These are phyloP conservation scores for Panopea generosa DNA, from an alignment of 2,888 invertebrate species.

Conservation along the genomic window DNA sequence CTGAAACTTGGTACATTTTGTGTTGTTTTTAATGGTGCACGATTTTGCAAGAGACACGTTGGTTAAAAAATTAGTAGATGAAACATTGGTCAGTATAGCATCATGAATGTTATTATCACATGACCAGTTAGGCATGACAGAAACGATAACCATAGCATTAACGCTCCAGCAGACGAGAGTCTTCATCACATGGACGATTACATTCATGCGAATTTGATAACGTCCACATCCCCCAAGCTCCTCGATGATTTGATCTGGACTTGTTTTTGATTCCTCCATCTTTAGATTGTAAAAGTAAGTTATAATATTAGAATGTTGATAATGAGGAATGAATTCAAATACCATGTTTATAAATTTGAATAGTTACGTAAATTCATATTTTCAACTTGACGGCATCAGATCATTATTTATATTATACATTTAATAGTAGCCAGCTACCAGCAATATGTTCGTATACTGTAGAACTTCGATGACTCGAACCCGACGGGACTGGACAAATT, in stretches of 20 bases:
- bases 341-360: too few species aligned
- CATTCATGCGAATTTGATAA: conserved; percentile 35
- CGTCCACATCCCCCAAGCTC: conserved; percentile 51
- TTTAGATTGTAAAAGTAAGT: too few species aligned
- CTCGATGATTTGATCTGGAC: conserved; percentile 46
- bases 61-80: background rate
- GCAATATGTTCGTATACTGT: too few species aligned
- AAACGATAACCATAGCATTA: conserved; percentile 22
- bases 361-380: too few species aligned
- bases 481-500: too few species aligned
- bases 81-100: background rate
- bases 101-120: conserved; percentile 31
- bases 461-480: too few species aligned
- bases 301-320: too few species aligned
- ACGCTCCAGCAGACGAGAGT: conserved; percentile 37
- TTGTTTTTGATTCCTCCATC: too few species aligned
- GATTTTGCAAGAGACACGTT: background rate
- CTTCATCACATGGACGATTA: conserved; percentile 38
- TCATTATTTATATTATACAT: too few species aligned
- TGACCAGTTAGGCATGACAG: conserved; percentile 30
- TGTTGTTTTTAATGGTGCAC: conserved; percentile 12
- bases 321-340: too few species aligned
- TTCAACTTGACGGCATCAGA: too few species aligned
- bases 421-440: too few species aligned
- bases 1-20: conserved; percentile 33